Evolutionary conservation across 2,797 vertebrate species (phyloP), one percentile per base, ranked within the genome.

Genomic region (Cryptoblepharus egeriae): DNA sequence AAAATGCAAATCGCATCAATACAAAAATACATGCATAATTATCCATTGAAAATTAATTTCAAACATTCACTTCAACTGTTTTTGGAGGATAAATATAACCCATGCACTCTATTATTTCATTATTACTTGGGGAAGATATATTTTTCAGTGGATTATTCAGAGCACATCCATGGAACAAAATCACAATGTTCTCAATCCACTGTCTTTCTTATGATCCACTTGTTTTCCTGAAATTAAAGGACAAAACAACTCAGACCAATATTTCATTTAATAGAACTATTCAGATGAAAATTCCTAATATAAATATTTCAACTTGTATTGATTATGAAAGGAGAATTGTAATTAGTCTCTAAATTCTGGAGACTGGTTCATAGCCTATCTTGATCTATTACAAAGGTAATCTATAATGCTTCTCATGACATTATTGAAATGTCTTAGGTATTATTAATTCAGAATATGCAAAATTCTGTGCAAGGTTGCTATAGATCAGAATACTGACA

Each of bases 311-410:
- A 71, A 6, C 4, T 26, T 39, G 4, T 2, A 73, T 52, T 28
- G 22, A 42, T 89, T 78, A 30, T 20, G 39, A 78, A 60, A 72
- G 22, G 42, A 75, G 2, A 80, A 64, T 60, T 39, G 18, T 45
- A 85, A 30, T 70, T 85, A 86, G 57, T 18, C 72, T 49, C 60
- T 83, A 78, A 65, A 65, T 86, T 11, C 73, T 73, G 37, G 4
- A 64, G 3, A 57, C 49, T 22, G 61, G 45, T 72, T 64, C 77
- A 77, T 72, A 85, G 2, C 16, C 9, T 13, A 18, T 81, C 71
- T 67, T 76, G 30, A 1, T 45, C 26, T 79, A 57, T 77, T 72
- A 71, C 35, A 80, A 12, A 12, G n/a, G 26, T 35, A 77, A 77
- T 78, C 24, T 72, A 42, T 74, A 65, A 39, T 77, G 61, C 13